phyloP scores from a whole-genome alignment of 2,113 vertebrate genomes.

The Gymnogyps californianus region DNA sequence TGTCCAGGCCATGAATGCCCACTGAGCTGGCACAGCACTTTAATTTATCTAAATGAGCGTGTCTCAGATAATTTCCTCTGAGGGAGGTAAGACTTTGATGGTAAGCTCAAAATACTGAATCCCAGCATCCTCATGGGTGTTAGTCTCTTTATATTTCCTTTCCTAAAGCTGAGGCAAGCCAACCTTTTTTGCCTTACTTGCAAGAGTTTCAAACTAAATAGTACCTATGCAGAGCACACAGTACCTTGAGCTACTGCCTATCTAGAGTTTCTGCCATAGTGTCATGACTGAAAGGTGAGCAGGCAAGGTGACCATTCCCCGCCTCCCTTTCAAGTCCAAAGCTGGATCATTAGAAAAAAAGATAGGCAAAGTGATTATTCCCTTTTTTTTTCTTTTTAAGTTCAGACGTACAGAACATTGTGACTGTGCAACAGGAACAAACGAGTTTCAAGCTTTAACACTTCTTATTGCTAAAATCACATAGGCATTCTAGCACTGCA shows the following conservation, averaged over 20 bases:
- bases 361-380: neutral
- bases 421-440: neutral
- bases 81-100: neutral
- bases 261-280: neutral
- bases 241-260: neutral
- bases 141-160: neutral
- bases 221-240: fast-evolving
- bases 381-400: neutral
- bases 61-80: neutral
- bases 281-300: neutral
- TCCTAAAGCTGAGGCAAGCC: neutral
- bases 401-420: neutral
- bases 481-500: neutral
- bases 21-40: neutral
- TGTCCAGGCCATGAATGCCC: neutral
- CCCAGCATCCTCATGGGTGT: neutral
- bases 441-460: neutral
- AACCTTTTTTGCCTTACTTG: neutral
- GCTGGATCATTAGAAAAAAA: neutral
- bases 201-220: neutral
- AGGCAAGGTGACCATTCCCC: neutral
- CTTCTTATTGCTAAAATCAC: neutral
- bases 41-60: neutral
- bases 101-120: neutral
- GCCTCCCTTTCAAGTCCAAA: neutral